Conservation (phyloP, 2,113 vertebrate genomes). For the Corynorhinus townsendii region DNA sequence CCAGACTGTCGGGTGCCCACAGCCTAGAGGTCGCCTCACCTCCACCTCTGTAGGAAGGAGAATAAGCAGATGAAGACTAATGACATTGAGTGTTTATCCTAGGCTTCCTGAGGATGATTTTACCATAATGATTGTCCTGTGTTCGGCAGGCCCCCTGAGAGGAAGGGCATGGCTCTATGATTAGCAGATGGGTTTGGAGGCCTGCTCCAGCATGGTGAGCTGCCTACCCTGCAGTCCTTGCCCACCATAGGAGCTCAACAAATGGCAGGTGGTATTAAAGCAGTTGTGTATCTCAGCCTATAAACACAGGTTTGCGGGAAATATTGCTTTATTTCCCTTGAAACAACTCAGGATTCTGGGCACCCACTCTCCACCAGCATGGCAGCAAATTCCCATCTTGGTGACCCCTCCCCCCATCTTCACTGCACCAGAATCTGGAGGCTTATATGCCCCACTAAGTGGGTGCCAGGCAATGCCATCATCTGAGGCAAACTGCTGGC, state of each 20-base stretch:
- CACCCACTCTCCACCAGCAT: not conserved
- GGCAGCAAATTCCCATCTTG: not conserved
- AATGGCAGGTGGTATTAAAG: not conserved
- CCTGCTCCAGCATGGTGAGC: not conserved
- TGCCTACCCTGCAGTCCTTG: accelerated
- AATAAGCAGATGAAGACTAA: not conserved
- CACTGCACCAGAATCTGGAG: not conserved
- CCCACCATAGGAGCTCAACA: not conserved
- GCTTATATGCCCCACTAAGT: not conserved
- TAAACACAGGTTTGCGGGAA: not conserved
- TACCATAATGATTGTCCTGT: not conserved
- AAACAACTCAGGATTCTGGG: not conserved
- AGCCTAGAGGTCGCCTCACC: not conserved
- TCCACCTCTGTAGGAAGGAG: not conserved
- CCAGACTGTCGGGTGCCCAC: not conserved
- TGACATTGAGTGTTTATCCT: too few species aligned
- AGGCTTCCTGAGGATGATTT: not conserved
- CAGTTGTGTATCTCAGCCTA: not conserved
- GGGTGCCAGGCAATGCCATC: too few species aligned
- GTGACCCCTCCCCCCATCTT: not conserved
- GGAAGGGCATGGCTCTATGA: not conserved
- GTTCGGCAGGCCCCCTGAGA: not conserved
- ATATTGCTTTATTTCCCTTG: not conserved
- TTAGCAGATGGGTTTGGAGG: not conserved
- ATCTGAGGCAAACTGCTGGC: not conserved